Evolutionary conservation across 2,888 invertebrate genomes (phyloP), one percentile per base, ranked within the genome.

Genomic region (Cryptus armator): DNA sequence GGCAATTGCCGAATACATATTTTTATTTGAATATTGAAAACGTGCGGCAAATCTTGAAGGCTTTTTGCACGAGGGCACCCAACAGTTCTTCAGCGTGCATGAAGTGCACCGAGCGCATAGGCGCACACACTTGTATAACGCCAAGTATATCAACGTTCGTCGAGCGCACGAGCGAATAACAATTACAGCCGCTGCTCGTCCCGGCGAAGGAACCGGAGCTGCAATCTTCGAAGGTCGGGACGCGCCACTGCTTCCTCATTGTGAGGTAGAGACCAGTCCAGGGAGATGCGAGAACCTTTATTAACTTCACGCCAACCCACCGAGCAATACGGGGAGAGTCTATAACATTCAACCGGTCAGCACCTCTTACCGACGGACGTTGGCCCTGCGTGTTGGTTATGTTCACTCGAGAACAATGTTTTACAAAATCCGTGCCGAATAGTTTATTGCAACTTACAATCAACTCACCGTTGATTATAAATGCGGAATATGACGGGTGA

Each of bases 141-240:
- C 75, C 62, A 75, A 75, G 70, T 64, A 46, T 76, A 76, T 68
- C 72, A 67, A 64, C 79, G 71, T 19, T 72, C 71, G 70, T 51
- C 72, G 78, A 67, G 84, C 68, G 72, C 84, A 70, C 81, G 77
- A 64, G 59, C 72, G 84, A 84, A 84, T 81, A 81, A 84, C 84
- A 84, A 84, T 84, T 80, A 84, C 80, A 80, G 80, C 80, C 71
- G 75, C 80, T 76, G 75, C 74, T 77, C 81, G 70, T 78, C 74
- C 66, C 70, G 67, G 64, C 79, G 64, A 77, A 81, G 81, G 79
- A 76, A 84, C 77, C 70, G 81, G 78, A 76, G 48, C 87, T 89
- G 90, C 90, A 90, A 91, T 91, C 91, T 90, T 89, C 88, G 91
- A 91, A 91, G 91, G 91, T 91, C 90, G 91, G 88, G 86, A 88